Evolutionary conservation across 2,797 vertebrate genomes (phyloP).

Genomic region (Trichosurus vulpecula): DNA sequence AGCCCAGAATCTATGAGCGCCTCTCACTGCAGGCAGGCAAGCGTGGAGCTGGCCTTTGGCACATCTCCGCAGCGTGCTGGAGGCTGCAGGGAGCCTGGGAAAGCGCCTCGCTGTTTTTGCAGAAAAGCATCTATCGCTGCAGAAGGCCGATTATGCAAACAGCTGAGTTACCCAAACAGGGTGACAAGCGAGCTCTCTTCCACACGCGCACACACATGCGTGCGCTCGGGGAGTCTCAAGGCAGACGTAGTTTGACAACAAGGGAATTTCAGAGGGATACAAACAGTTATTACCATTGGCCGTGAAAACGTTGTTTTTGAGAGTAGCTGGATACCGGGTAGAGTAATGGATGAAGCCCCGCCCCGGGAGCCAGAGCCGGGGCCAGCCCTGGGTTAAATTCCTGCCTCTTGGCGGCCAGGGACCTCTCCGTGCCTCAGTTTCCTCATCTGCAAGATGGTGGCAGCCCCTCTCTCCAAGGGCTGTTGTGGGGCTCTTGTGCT

Average conservation of each 20-base stretch:
- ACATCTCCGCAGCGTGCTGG: neutral
- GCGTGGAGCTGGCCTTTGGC: neutral
- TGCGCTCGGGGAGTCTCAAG: slow-evolving; percentile 48
- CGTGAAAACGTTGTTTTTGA: neutral
- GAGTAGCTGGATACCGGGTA: neutral
- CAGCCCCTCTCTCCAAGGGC: neutral
- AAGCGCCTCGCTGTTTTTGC: slow-evolving; percentile 35
- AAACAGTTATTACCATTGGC: slow-evolving; percentile 27
- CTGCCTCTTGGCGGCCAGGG: neutral
- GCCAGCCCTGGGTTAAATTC: neutral
- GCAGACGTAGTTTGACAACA: slow-evolving; percentile 56
- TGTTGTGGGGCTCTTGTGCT: neutral
- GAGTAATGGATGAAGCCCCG: accelerated
- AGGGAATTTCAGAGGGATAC: slow-evolving; percentile 47
- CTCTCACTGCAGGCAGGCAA: neutral
- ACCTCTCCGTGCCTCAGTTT: neutral
- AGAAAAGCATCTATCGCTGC: slow-evolving; percentile 60
- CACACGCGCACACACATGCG: neutral
- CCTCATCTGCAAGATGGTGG: neutral
- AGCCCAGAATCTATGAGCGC: neutral
- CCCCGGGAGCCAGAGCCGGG: neutral
- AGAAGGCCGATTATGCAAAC: slow-evolving; percentile 59
- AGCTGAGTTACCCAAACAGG: slow-evolving; percentile 56
- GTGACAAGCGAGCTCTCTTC: neutral
- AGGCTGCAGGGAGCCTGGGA: slow-evolving; percentile 45